Conservation (phyloP, 2,888 invertebrate species). For the Apodemia mormo region DNA sequence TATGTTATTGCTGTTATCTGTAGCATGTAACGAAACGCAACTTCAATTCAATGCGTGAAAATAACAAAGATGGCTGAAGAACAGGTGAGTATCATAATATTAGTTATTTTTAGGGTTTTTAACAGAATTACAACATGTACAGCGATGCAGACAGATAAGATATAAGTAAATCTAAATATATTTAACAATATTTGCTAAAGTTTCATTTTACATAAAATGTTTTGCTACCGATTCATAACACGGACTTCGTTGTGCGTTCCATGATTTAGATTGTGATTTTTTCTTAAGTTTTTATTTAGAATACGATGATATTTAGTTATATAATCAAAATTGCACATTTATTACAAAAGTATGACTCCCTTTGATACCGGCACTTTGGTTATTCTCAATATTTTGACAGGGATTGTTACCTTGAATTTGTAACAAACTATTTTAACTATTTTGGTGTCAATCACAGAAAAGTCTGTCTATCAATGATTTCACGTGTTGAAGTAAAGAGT, state of each 20-base stretch:
- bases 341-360: neutral
- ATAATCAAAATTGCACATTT: neutral
- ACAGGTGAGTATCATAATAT: slow-evolving; percentile 85
- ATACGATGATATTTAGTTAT: neutral
- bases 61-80: slow-evolving; percentile 89
- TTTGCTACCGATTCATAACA: slow-evolving; percentile 20
- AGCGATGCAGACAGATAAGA: neutral
- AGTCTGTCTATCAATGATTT: neutral
- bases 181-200: slow-evolving; percentile 4
- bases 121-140: slow-evolving; percentile 50
- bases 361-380: slow-evolving; percentile 65
- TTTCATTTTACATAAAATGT: slow-evolving; percentile 14
- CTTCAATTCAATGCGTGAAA: slow-evolving; percentile 69
- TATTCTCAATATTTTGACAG: slow-evolving; percentile 42
- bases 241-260: slow-evolving; percentile 3
- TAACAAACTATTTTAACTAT: slow-evolving; percentile 14
- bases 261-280: neutral
- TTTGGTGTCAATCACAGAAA: slow-evolving; percentile 4
- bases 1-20: neutral
- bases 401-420: slow-evolving; percentile 23
- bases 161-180: slow-evolving; percentile 18
- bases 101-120: slow-evolving; percentile 58
- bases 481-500: too few species aligned
- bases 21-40: slow-evolving; percentile 4
- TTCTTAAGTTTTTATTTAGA: neutral